Percentiles rank a stretch among this genome's conserved stretches.
These are phyloP conservation scores for Leptinotarsa juncta DNA, from an alignment of 2,888 invertebrate genomes.

Conservation along the genomic window DNA sequence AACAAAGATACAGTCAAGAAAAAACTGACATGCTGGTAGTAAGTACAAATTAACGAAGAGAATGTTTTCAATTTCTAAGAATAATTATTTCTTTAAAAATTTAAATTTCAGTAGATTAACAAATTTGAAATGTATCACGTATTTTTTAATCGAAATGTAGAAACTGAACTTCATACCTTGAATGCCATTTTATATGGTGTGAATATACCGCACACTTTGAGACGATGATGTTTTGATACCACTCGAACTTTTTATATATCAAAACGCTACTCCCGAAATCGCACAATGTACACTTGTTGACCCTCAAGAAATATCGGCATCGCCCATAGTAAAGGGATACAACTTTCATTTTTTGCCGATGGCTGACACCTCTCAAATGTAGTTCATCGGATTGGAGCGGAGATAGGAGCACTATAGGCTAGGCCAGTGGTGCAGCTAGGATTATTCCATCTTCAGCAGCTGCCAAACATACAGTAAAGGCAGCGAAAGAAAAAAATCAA, in stretches of 20 bases:
- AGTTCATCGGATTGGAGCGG: not conserved
- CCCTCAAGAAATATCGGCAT: not conserved
- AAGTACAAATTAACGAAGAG: no score
- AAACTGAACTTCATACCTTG: no score
- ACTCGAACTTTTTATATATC: not conserved
- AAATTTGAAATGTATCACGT: no score
- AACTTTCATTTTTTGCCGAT: constrained; percentile 7
- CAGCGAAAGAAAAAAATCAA: constrained; percentile 36
- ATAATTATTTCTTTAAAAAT: no score
- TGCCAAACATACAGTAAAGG: constrained; percentile 42
- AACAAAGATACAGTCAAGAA: no score
- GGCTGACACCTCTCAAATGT: constrained; percentile 2
- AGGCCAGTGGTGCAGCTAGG: constrained; percentile 14
- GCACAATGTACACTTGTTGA: not conserved
- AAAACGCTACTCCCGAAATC: not conserved
- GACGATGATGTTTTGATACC: not conserved
- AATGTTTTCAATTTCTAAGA: no score
- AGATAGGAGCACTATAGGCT: no score
- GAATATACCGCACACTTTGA: not conserved
- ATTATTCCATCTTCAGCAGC: constrained; percentile 62
- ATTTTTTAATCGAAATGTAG: no score
- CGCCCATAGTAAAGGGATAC: constrained; percentile 8
- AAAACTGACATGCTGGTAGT: no score
- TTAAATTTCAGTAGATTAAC: no score
- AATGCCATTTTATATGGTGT: no score